phyloP scores from a whole-genome alignment of 1,140 invertebrate genomes.

The Hormaphis cornu region DNA sequence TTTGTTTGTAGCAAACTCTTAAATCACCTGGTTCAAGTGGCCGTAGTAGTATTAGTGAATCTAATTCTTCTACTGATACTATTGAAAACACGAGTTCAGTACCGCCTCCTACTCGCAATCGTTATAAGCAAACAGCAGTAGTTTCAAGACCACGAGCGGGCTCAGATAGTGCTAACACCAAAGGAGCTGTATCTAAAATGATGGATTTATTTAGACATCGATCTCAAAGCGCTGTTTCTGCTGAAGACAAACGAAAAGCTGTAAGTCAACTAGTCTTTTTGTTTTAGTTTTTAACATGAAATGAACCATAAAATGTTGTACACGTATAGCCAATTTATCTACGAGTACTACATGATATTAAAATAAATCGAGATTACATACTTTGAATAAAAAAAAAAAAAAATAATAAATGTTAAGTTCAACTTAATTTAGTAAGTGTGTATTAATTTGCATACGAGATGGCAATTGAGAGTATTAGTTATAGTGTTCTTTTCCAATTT shows the following conservation, averaged over 20 bases:
- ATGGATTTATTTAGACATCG: conserved; percentile 80
- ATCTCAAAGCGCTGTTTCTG: conserved; percentile 58
- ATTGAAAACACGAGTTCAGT: conserved; percentile 8
- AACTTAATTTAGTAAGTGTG: no score
- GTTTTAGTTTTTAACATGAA: not conserved
- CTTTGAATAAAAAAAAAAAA: no score
- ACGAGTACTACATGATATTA: no score
- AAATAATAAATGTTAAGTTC: no score
- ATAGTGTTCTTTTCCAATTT: no score
- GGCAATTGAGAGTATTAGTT: no score
- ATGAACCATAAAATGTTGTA: no score
- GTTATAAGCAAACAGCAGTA: conserved; percentile 24
- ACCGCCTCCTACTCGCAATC: conserved; percentile 17
- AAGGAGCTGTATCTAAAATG: conserved; percentile 72
- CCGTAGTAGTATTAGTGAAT: conserved; percentile 35
- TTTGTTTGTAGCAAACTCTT: conserved; percentile 41
- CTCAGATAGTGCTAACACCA: conserved; percentile 43
- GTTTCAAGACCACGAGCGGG: conserved; percentile 45
- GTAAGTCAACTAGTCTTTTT: conserved; percentile 48
- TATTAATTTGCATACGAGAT: no score
- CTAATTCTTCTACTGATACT: conserved; percentile 34
- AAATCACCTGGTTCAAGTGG: conserved; percentile 39
- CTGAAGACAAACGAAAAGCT: conserved; percentile 63
- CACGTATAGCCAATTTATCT: not conserved
- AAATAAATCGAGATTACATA: no score